These are phyloP conservation scores for Mormyrus iriodes DNA, from an alignment of 2,113 vertebrate species.

Conservation along the genomic window DNA sequence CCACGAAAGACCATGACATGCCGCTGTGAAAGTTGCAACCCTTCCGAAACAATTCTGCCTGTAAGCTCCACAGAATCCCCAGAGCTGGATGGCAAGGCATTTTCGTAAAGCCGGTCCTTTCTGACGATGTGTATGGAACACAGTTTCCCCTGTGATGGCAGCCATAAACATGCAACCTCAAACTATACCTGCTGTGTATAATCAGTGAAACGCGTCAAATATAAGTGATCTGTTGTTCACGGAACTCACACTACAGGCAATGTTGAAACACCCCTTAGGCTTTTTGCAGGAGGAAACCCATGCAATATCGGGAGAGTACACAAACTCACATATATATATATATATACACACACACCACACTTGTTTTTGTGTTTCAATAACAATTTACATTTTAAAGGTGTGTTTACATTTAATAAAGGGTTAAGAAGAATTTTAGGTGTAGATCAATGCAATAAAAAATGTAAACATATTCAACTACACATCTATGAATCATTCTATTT, in stretches of 20 bases:
- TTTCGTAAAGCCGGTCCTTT: neutral
- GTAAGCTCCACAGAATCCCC: neutral
- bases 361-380: neutral
- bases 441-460: neutral
- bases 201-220: neutral
- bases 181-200: neutral
- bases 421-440: neutral
- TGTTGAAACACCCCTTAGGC: neutral
- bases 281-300: neutral
- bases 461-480: neutral
- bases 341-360: neutral
- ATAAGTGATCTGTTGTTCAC: neutral
- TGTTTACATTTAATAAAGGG: neutral
- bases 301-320: neutral
- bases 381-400: neutral
- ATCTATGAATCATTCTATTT: neutral
- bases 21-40: neutral
- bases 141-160: neutral
- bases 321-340: neutral
- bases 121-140: neutral
- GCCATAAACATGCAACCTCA: neutral
- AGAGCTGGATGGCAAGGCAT: neutral
- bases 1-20: neutral
- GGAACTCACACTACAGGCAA: neutral
- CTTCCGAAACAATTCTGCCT: neutral